Conservation (phyloP, 2,888 invertebrate species). For the Thymelicus lineola region DNA sequence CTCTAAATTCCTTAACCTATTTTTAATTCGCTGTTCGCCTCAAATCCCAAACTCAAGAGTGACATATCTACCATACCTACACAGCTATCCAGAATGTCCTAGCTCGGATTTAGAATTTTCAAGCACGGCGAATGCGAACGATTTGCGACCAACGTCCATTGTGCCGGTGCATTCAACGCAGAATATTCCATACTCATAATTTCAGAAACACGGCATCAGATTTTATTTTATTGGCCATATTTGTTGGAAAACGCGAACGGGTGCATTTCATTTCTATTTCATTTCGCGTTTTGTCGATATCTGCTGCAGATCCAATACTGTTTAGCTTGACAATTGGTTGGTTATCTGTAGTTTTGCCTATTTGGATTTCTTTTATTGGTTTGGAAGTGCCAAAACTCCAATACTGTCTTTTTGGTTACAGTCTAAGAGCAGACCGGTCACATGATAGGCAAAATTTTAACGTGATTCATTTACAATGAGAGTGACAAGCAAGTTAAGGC, state of each 20-base stretch:
- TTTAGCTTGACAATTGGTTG: constrained; percentile 8
- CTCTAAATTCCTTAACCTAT: too few relatives aligned
- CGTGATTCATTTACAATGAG: too few relatives aligned
- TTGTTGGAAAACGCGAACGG: constrained; percentile 46
- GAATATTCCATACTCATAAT: constrained; percentile 46
- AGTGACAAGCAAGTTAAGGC: too few relatives aligned
- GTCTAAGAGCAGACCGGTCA: too few relatives aligned
- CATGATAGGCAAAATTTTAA: too few relatives aligned
- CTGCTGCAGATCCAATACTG: constrained; percentile 14
- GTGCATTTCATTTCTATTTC: constrained; percentile 44
- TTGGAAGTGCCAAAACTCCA: not conserved
- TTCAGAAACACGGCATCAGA: constrained; percentile 45
- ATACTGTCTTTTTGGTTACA: not conserved
- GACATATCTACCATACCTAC: not conserved
- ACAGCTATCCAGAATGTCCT: constrained; percentile 4
- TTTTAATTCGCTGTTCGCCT: not conserved
- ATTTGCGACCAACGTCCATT: constrained; percentile 29
- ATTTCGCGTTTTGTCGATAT: constrained; percentile 21
- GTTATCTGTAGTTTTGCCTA: not conserved
- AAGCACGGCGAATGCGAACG: constrained; percentile 12
- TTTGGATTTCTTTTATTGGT: not conserved
- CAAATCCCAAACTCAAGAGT: not conserved
- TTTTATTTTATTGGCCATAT: constrained; percentile 46
- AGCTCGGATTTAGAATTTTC: constrained; percentile 12
- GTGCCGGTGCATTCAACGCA: constrained; percentile 13